Conservation (phyloP, 2,113 vertebrate species). For the Promerops cafer region DNA sequence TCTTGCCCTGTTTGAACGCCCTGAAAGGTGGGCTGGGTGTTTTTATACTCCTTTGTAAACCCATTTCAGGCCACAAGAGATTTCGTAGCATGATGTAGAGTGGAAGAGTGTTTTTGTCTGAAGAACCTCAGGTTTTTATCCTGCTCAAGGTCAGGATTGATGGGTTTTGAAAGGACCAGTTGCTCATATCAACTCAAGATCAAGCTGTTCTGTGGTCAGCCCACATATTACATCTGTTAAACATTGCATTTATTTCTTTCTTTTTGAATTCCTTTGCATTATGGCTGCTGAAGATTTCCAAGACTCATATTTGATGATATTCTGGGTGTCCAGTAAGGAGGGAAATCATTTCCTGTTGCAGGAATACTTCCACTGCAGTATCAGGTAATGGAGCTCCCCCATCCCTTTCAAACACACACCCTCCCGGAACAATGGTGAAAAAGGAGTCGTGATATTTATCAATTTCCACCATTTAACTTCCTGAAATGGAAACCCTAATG, state of each 20-base stretch:
- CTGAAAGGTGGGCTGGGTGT: background rate
- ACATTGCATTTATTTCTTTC: background rate
- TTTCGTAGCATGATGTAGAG: background rate
- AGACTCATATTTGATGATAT: background rate
- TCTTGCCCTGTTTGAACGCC: background rate
- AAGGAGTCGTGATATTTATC: constrained; percentile 11
- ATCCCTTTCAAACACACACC: background rate
- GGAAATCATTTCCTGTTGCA: background rate
- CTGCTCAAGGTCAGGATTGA: background rate
- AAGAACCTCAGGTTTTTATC: background rate
- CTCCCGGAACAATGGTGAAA: constrained; percentile 16
- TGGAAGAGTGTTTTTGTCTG: background rate
- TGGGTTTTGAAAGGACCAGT: background rate
- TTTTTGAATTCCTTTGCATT: background rate
- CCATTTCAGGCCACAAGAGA: background rate
- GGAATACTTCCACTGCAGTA: background rate
- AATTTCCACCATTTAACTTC: constrained; percentile 32
- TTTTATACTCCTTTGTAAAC: background rate
- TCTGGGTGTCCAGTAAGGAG: background rate
- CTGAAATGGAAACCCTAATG: constrained; percentile 52
- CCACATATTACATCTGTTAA: background rate
- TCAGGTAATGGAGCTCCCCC: background rate
- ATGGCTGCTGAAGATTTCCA: background rate
- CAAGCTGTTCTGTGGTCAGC: background rate
- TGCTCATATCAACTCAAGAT: background rate